Conservation (phyloP, 2,113 vertebrate species). For the Ivindomyrus marchei region DNA sequence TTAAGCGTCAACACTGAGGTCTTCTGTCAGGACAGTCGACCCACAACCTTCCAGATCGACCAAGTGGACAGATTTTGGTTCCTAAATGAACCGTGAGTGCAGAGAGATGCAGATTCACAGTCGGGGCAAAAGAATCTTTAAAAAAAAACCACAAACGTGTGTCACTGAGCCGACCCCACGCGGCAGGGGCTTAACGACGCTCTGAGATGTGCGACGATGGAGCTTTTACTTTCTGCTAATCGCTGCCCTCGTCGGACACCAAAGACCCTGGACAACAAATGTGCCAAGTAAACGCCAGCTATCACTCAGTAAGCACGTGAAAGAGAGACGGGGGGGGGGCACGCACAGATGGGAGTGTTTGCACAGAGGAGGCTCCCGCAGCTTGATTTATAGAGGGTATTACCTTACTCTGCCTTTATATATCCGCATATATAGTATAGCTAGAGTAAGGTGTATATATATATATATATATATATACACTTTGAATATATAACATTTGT, state of each 20-base stretch:
- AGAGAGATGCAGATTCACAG: not conserved
- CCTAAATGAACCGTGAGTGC: not conserved
- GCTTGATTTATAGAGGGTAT: not conserved
- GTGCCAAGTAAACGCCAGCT: not conserved
- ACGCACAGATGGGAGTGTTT: not conserved
- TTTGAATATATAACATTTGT: not conserved
- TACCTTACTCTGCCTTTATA: not conserved
- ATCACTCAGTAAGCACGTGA: not conserved
- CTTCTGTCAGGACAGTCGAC: not conserved
- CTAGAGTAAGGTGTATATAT: not conserved
- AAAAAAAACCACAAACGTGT: not conserved
- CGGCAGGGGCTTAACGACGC: not conserved
- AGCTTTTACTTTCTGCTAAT: not conserved
- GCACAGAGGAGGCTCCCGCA: not conserved
- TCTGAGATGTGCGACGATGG: not conserved
- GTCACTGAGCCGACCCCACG: not conserved
- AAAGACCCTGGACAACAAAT: not conserved
- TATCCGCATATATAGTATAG: not conserved
- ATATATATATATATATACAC: not conserved
- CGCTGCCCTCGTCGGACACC: not conserved
- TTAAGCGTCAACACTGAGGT: not conserved
- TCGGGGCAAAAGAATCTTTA: not conserved
- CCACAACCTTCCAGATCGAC: not conserved
- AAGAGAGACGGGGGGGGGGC: not conserved
- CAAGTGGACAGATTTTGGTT: not conserved